phyloP scores from a whole-genome alignment of 2,113 vertebrate genomes.

The Otolemur garnettii region DNA sequence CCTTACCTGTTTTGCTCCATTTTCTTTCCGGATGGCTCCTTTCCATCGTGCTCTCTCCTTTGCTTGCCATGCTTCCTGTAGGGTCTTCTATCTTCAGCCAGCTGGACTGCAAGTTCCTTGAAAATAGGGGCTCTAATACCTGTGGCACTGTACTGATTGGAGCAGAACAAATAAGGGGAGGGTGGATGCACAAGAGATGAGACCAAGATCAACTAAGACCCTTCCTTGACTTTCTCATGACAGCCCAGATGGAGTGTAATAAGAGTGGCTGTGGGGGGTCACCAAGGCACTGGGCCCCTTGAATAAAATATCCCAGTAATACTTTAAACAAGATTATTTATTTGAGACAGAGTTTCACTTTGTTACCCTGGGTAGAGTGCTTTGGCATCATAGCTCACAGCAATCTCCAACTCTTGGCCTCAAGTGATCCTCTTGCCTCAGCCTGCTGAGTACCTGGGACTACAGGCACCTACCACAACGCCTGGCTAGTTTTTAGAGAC shows the following conservation, averaged over 20 bases:
- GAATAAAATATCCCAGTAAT: conserved; percentile 17
- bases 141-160: neutral
- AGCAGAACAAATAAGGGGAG: neutral
- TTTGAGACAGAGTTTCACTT: no score
- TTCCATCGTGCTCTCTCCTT: neutral
- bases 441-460: no score
- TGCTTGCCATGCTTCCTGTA: neutral
- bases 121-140: neutral
- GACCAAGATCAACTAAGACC: neutral
- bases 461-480: no score
- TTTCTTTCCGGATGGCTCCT: neutral
- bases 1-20: neutral
- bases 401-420: no score
- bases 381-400: no score
- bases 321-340: neutral
- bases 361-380: no score
- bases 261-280: neutral
- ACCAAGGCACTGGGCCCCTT: neutral
- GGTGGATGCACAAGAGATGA: neutral
- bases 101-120: neutral
- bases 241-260: neutral
- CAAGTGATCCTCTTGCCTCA: no score
- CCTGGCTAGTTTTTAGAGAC: no score
- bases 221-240: neutral
- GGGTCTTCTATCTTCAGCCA: neutral